Evolutionary conservation across 2,113 vertebrate species (phyloP), one percentile per base, ranked within the genome.

Genomic region (Rutilus rutilus): DNA sequence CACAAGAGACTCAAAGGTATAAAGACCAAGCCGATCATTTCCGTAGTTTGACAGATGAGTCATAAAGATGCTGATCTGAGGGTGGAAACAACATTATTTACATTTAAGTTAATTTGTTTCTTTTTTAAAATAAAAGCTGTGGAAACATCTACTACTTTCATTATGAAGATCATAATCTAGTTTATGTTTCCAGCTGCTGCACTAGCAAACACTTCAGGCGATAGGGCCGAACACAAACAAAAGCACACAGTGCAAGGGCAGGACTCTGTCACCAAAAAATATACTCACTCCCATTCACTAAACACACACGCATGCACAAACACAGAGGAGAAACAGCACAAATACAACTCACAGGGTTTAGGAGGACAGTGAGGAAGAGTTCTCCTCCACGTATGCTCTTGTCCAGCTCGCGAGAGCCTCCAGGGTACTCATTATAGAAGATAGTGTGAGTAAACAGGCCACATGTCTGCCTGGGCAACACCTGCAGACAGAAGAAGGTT

Each of bases 61-160:
- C 98, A 99, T 99, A 92, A 99, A 99, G 92, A 99, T 97, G 90
- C 98, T 99, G 93, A 99, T 99, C 98, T 99, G 94, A 27, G 52
- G 64, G 78, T 87, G 52, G 57, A 59, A 21, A 73, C 12, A 39
- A 42, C 12, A 11, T 52, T 9, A 59, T 19, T 80, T 45, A 67
- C 79, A 27, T 12, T 15, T 3, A 14, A 30, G 1, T 27, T 23
- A 0, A 52, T 69, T 27, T 82, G 27, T 47, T 7, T 19, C 0
- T 64, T 64, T 80, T 64, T 80, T 64, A 19, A 80, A 80, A 64
- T 2, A 12, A 78, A 39, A 59, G 30, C 23, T 75, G 45, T 27
- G 39, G 42, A 75, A 75, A 50, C 73, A 47, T 25, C n/a, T 47
- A 25, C 71, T 47, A 50, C n/a, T 75, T 75, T 75, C n/a, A 36